Conservation (phyloP, 2,888 invertebrate genomes). For the Pachydiplax longipennis region DNA sequence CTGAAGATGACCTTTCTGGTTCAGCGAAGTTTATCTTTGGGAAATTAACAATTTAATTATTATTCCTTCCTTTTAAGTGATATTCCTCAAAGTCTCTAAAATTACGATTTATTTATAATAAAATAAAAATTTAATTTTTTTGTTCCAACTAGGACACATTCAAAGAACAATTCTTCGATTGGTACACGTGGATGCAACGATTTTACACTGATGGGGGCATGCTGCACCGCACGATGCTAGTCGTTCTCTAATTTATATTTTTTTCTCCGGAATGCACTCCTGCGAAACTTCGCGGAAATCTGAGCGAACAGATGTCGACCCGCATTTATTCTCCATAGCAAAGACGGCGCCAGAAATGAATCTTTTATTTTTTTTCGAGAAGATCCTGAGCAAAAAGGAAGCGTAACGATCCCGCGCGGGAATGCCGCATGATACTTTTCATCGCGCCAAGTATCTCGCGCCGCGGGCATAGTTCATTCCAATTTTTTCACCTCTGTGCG, state of each 20-base stretch:
- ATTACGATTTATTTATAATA: no score
- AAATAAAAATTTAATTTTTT: no score
- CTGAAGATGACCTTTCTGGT: no score
- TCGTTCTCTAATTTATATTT: background rate
- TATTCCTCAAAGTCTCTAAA: no score
- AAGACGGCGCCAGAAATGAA: background rate
- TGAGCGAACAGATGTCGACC: background rate
- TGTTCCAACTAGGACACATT: no score
- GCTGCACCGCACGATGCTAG: background rate
- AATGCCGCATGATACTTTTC: background rate
- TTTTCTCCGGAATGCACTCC: background rate
- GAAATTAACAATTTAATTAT: no score
- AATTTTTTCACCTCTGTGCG: no score
- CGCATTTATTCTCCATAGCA: background rate
- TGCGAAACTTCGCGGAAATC: background rate
- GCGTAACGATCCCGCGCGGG: background rate
- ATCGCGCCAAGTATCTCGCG: background rate
- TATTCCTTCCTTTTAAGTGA: no score
- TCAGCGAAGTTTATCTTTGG: no score
- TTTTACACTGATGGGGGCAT: background rate
- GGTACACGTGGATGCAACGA: no score
- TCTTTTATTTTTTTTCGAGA: background rate
- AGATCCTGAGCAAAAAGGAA: background rate
- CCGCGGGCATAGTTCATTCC: background rate
- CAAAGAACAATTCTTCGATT: no score